A percentile compares a stretch with the other conserved stretches of the same genome.
phyloP scores from a whole-genome alignment of 2,888 invertebrate genomes.

The Escarpia spicata region DNA sequence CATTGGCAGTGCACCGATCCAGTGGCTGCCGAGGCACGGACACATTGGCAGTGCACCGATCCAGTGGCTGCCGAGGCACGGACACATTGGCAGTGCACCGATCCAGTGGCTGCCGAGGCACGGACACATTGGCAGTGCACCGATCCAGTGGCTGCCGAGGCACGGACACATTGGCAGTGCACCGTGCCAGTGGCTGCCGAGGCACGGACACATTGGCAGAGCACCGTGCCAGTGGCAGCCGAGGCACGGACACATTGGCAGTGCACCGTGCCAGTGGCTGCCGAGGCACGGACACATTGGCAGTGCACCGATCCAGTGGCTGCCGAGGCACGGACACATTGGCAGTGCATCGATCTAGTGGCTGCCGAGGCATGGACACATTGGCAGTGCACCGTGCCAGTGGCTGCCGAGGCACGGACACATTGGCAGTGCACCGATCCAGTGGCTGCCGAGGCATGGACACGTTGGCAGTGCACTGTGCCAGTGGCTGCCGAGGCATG shows the following conservation, averaged over 20 bases:
- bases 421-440: not conserved
- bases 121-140: not conserved
- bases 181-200: not conserved
- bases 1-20: not conserved
- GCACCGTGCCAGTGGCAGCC: not conserved
- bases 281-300: too few relatives aligned
- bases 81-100: not conserved
- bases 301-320: not conserved
- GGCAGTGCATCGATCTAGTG: too few relatives aligned
- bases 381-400: not conserved
- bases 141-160: not conserved
- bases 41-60: not conserved
- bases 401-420: not conserved
- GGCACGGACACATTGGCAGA: not conserved
- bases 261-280: not conserved
- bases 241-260: not conserved
- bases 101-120: not conserved
- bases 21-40: not conserved
- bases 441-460: not conserved
- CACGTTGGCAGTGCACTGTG: not conserved
- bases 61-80: not conserved
- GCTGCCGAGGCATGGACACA: not conserved
- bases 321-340: not conserved
- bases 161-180: not conserved
- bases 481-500: not conserved